Conservation (phyloP, 2,888 invertebrate species). For the Venustoraphidia nigricollis region DNA sequence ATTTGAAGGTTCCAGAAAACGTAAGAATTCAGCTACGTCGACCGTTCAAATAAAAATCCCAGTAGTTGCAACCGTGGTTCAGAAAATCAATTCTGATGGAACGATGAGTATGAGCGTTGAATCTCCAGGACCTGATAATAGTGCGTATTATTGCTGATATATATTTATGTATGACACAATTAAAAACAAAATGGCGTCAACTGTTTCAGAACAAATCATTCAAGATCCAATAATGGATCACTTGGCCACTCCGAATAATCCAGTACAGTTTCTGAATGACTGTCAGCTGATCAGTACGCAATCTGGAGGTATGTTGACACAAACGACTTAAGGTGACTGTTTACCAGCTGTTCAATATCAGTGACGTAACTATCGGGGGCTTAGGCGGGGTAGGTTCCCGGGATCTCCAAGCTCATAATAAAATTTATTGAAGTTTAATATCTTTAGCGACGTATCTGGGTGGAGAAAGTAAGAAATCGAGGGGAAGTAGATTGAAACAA, state of each 20-base stretch:
- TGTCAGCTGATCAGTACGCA: not conserved
- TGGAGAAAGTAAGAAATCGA: too few species aligned
- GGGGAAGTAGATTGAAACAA: too few species aligned
- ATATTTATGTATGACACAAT: too few species aligned
- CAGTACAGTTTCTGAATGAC: not conserved
- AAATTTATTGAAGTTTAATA: too few species aligned
- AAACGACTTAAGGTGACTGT: too few species aligned
- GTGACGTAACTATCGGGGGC: too few species aligned
- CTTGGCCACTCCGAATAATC: not conserved
- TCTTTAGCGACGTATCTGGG: too few species aligned
- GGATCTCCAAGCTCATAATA: too few species aligned
- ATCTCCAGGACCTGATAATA: conserved; percentile 22
- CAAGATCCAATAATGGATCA: conserved; percentile 1
- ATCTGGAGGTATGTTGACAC: too few species aligned
- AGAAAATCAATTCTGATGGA: conserved; percentile 22
- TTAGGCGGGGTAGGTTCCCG: too few species aligned
- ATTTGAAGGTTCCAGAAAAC: not conserved
- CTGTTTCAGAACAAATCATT: not conserved
- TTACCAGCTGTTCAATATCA: too few species aligned
- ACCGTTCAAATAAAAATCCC: conserved; percentile 27
- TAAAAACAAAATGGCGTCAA: too few species aligned
- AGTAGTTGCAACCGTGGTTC: conserved; percentile 28
- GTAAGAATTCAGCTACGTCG: not conserved
- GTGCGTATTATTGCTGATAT: not conserved
- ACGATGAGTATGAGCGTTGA: conserved; percentile 24